phyloP scores from a whole-genome alignment of 1,140 invertebrate species.

The Pemphigus obesinymphae region DNA sequence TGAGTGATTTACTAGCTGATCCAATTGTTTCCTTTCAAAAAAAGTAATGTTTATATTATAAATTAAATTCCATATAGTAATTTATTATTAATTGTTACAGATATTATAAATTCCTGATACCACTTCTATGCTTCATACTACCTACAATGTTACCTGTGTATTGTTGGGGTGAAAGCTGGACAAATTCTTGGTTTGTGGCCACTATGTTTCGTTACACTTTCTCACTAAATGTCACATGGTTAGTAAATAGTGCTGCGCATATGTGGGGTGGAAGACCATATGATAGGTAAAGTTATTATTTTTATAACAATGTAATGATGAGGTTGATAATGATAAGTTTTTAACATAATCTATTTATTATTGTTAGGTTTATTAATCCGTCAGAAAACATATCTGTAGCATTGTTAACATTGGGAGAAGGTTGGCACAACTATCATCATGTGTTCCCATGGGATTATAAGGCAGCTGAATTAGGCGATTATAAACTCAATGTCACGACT shows the following conservation, averaged over 20 bases:
- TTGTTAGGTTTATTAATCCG: conserved; percentile 67
- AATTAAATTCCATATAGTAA: neutral
- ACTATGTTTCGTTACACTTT: conserved; percentile 80
- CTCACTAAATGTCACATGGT: conserved; percentile 88
- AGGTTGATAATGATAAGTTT: neutral
- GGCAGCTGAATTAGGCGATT: conserved; percentile 72
- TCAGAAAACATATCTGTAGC: conserved; percentile 67
- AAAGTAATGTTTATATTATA: conserved; percentile 56
- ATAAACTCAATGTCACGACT: conserved; percentile 73
- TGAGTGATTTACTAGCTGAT: conserved; percentile 79
- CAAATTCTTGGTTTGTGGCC: conserved; percentile 75
- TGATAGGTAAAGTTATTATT: conserved; percentile 60
- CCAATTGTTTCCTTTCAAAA: conserved; percentile 81
- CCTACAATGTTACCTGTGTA: conserved; percentile 79
- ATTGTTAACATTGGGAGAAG: conserved; percentile 72
- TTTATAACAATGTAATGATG: neutral
- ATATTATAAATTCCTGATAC: conserved; percentile 76
- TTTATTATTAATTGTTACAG: conserved; percentile 52
- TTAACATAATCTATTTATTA: neutral
- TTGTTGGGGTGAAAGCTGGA: conserved; percentile 75
- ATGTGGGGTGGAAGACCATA: conserved; percentile 88
- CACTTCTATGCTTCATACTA: conserved; percentile 76
- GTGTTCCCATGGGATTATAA: conserved; percentile 93
- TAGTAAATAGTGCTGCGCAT: conserved; percentile 93
- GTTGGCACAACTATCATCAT: conserved; percentile 94